Base-by-base conservation (phyloP, 2,113 vertebrate species). In the Spizaetus ornatus region DNA sequence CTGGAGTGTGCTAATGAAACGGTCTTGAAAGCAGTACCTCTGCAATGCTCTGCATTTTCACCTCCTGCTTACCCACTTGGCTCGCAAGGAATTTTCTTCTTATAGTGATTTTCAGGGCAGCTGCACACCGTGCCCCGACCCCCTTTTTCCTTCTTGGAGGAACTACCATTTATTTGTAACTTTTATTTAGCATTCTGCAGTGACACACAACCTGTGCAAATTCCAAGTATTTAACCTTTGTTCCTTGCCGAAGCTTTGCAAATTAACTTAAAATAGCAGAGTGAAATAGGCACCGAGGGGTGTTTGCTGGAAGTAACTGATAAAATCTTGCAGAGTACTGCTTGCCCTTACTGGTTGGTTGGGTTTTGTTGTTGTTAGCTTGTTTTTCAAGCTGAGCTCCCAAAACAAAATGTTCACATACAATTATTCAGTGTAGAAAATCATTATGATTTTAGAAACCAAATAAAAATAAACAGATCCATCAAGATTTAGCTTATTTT, bases 241-340 rank as follows among this genome's bases (percentile, higher is more conserved):
- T 70, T 97, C 82, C 52, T 73, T 85, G 58, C 61, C 3, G 70
- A 74, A 84, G 38, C 81, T 89, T 91, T 95, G 77, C 45, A 38
- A 91, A 91, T 96, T 94, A 79, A 90, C 66, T 91, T 92, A 55
- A 92, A 96, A 93, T 43, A 96, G 63, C 78, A 76, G 61, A 87
- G 69, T 48, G 42, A 74, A 95, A 74, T 36, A 76, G 80, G 82
- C 50, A 86, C 56, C 2, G 5, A 82, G 88, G 52, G 69, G 40
- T 5, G 5, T 82, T 95, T 87, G 73, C 86, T 95, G 74, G 62
- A 87, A 89, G 62, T 55, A 82, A 70, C 70, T 42, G 93, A 79
- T 95, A 82, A 78, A 80, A 96, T 93, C 93, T 85, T 83, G n/a
- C 4, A 53, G 47, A 58, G 83, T 82, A 38, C 67, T 90, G 53